phyloP scores from a whole-genome alignment of 1,140 invertebrate species.

The Philopotamus ludificatus region DNA sequence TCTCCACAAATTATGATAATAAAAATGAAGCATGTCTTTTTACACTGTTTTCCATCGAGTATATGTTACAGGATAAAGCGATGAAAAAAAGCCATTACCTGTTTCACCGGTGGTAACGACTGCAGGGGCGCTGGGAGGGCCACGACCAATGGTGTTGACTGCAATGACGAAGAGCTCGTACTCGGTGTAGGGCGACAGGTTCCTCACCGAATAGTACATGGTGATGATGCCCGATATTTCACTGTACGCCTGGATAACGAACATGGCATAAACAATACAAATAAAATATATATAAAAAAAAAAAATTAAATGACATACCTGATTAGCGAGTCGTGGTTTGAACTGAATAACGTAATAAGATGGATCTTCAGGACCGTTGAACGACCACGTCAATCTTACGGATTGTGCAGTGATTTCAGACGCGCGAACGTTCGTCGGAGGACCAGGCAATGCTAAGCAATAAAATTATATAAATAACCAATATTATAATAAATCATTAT shows the following conservation, averaged over 20 bases:
- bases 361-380: conserved; percentile 79
- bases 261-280: neutral
- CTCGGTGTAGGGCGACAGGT: conserved; percentile 89
- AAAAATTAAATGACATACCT: conserved; percentile 52
- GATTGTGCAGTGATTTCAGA: conserved; percentile 92
- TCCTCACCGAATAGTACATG: conserved; percentile 86
- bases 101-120: conserved; percentile 94
- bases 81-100: conserved; percentile 63
- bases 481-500: neutral
- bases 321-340: conserved; percentile 85
- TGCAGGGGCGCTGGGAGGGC: conserved; percentile 79
- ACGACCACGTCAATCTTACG: conserved; percentile 87
- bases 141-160: conserved; percentile 89
- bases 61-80: neutral
- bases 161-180: conserved; percentile 97
- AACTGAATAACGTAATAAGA: conserved; percentile 95
- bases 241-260: conserved; percentile 63
- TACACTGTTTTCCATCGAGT: too few relatives aligned
- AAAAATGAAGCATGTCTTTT: too few relatives aligned
- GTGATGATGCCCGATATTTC: conserved; percentile 91
- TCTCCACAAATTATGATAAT: too few relatives aligned
- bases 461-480: conserved; percentile 13
- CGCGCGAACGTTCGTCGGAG: conserved; percentile 82
- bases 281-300: neutral
- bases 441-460: conserved; percentile 76